Evolutionary conservation across 2,797 vertebrate species (phyloP).

Genomic region (Mormyrops attenuatus): DNA sequence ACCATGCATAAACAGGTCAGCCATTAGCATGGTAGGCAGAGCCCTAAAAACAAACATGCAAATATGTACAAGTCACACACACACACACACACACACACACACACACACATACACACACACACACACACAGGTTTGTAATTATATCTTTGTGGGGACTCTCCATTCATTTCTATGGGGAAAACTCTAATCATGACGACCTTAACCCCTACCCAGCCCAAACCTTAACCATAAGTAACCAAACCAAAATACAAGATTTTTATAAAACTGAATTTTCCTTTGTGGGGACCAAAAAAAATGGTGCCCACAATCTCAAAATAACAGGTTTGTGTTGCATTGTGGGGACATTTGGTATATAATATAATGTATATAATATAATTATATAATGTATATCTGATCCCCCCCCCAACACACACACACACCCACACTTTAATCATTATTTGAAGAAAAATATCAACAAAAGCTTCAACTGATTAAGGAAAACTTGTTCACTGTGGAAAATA

Average conservation of each 20-base stretch:
- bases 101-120: too few relatives aligned
- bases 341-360: background rate
- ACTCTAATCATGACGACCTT: background rate
- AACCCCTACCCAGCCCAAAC: background rate
- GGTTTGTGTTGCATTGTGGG: too few relatives aligned
- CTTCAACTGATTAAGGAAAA: constrained; percentile 67
- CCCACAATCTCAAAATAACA: background rate
- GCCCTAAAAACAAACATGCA: constrained; percentile 21
- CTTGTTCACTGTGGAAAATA: constrained; percentile 65
- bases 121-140: too few relatives aligned
- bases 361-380: background rate
- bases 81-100: background rate
- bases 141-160: background rate
- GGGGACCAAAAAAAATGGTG: background rate
- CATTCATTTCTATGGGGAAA: background rate
- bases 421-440: constrained; percentile 58
- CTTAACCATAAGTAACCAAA: background rate
- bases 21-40: constrained; percentile 25
- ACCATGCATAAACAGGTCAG: constrained; percentile 10
- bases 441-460: constrained; percentile 51
- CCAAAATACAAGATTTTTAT: background rate
- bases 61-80: constrained; percentile 27
- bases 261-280: background rate
- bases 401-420: background rate
- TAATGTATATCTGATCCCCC: background rate